Conservation (phyloP, 2,888 invertebrate species). For the Drosophila recens region DNA sequence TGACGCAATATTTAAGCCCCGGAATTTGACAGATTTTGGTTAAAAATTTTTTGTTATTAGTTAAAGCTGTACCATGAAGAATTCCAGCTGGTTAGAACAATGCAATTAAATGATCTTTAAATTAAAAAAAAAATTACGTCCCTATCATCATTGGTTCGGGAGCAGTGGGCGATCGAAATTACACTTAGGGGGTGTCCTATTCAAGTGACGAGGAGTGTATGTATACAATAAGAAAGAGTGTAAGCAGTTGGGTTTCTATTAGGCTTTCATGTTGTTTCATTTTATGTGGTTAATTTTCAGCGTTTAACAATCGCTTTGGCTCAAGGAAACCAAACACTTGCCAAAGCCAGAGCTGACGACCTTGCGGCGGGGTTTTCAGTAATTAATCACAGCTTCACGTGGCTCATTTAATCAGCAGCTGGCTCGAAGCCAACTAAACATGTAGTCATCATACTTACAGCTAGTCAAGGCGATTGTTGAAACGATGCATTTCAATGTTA, state of each 20-base stretch:
- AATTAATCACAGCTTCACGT: conserved; percentile 54
- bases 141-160: too few relatives aligned
- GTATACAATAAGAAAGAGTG: conserved; percentile 3
- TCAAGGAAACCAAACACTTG: conserved; percentile 48
- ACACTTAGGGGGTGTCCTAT: too few relatives aligned
- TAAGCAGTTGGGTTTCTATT: conserved; percentile 16
- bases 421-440: conserved; percentile 17
- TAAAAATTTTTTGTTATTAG: too few relatives aligned
- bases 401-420: conserved; percentile 51
- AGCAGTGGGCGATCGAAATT: too few relatives aligned
- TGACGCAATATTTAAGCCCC: too few relatives aligned
- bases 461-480: conserved; percentile 29
- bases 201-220: too few relatives aligned
- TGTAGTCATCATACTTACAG: conserved; percentile 17
- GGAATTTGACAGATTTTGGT: too few relatives aligned
- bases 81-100: too few relatives aligned
- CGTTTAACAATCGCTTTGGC: conserved; percentile 36
- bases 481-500: conserved; percentile 15
- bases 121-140: too few relatives aligned
- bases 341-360: conserved; percentile 22
- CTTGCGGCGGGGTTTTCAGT: conserved; percentile 41
- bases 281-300: conserved; percentile 36
- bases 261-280: conserved; percentile 26
- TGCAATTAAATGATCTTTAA: too few relatives aligned
- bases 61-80: too few relatives aligned